Evolutionary conservation across 2,797 vertebrate species (phyloP).

Genomic region (Lepus townsendii): DNA sequence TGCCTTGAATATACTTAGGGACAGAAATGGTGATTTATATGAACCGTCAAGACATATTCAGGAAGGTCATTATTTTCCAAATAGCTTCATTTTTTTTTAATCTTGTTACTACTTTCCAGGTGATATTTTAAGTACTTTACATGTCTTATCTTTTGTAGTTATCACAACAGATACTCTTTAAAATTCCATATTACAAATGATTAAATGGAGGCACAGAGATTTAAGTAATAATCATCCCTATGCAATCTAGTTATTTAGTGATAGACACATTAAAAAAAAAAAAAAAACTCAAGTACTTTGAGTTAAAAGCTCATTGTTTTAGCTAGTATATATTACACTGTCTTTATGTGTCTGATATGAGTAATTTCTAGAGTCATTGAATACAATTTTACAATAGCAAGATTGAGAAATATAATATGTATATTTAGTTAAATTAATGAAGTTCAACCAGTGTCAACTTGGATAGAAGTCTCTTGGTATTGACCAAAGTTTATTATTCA

Average conservation of each 20-base stretch:
- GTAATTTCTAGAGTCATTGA: background rate
- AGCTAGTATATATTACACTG: background rate
- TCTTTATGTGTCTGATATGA: background rate
- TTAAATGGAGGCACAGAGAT: background rate
- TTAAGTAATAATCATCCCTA: background rate
- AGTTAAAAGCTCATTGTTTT: background rate
- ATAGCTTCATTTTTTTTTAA: background rate
- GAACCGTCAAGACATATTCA: background rate
- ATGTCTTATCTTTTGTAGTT: background rate
- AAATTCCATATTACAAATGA: background rate
- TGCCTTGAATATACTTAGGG: background rate
- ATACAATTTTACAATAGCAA: background rate
- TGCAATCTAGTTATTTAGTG: background rate
- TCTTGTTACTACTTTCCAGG: background rate
- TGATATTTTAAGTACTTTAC: background rate
- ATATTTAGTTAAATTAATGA: conserved; percentile 7
- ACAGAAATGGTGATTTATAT: background rate
- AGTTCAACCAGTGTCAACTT: background rate
- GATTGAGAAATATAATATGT: background rate
- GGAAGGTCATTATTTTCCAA: background rate
- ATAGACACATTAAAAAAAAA: background rate
- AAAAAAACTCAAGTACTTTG: background rate
- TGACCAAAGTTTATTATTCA: background rate
- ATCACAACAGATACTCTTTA: background rate
- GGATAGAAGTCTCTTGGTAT: background rate